phyloP scores from a whole-genome alignment of 2,888 invertebrate genomes.

The Ornithoptera priamus region DNA sequence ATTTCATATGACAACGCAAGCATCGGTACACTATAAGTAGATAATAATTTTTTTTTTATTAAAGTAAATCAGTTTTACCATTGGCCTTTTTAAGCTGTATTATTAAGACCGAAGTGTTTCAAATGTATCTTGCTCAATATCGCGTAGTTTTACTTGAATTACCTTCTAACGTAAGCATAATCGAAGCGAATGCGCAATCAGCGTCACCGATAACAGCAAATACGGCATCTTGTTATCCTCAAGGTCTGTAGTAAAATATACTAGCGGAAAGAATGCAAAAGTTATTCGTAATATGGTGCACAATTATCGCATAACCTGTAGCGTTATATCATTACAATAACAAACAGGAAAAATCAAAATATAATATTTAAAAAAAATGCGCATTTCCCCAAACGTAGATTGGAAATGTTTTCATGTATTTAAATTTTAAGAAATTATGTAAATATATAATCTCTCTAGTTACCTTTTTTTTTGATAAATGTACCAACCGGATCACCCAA shows the following conservation, averaged over 20 bases:
- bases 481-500: no score
- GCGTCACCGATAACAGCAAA: slow-evolving; percentile 17
- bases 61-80: no score
- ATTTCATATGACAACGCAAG: no score
- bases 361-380: no score
- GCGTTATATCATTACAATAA: not conserved
- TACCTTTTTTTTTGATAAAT: no score
- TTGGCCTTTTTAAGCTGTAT: no score
- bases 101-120: not conserved
- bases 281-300: not conserved
- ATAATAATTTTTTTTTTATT: no score
- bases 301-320: not conserved
- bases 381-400: no score
- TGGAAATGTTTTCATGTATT: no score
- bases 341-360: not conserved
- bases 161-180: slow-evolving; percentile 7
- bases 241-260: slow-evolving; percentile 12
- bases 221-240: slow-evolving; percentile 8
- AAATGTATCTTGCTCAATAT: not conserved
- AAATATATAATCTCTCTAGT: no score
- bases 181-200: slow-evolving; percentile 18
- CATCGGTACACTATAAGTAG: no score
- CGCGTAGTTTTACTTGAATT: slow-evolving; percentile 9
- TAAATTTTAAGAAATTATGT: no score
- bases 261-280: not conserved